phyloP scores from a whole-genome alignment of 2,113 vertebrate genomes.

The Dicerorhinus sumatrensis region DNA sequence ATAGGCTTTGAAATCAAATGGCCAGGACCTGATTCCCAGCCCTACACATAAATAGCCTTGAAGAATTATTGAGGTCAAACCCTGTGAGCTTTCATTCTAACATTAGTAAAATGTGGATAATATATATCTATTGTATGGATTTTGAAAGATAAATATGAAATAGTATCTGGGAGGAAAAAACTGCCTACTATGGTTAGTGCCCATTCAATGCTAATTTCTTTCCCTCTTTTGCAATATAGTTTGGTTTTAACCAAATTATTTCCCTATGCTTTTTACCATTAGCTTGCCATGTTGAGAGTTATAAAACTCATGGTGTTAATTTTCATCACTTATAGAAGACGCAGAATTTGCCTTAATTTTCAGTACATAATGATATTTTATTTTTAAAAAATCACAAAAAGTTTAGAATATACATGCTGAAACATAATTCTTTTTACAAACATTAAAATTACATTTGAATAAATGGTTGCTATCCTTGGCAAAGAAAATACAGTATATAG shows the following conservation, averaged over 20 bases:
- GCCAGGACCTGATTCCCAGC: neutral
- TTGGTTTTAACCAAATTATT: neutral
- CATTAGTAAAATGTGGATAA: neutral
- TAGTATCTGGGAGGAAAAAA: neutral
- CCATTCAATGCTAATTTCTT: neutral
- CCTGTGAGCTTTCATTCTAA: neutral
- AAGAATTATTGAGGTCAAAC: neutral
- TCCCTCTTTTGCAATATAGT: neutral
- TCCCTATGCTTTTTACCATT: neutral
- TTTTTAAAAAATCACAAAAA: neutral
- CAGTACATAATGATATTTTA: neutral
- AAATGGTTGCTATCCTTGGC: neutral
- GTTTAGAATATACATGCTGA: neutral
- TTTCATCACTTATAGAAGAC: neutral
- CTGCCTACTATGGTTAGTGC: neutral
- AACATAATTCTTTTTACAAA: slow-evolving; percentile 9
- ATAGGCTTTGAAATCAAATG: neutral
- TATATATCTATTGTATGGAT: neutral
- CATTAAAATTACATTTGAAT: slow-evolving; percentile 50
- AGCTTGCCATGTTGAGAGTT: neutral
- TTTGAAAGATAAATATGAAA: slow-evolving; percentile 28
- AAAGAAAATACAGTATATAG: neutral
- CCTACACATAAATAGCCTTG: neutral
- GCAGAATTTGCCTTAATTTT: neutral
- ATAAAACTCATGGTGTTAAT: neutral